Percentiles rank a stretch among this genome's conserved stretches.
Conservation (phyloP, 2,888 invertebrate genomes). For the Diloba caeruleocephala region DNA sequence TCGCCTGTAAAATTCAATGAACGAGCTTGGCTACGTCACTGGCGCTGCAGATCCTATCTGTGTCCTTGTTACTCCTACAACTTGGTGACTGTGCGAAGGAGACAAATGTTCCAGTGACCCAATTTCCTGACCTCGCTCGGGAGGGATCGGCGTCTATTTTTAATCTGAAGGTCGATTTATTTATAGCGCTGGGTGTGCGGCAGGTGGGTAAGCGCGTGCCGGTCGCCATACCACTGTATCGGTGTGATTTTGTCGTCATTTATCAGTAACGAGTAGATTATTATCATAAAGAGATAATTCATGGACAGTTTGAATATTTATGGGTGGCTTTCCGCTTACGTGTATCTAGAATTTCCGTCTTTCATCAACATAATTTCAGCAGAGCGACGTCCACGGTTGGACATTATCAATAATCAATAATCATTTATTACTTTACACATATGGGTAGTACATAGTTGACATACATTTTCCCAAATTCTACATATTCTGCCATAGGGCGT, state of each 20-base stretch:
- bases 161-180: slow-evolving; percentile 88
- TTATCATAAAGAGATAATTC: no score
- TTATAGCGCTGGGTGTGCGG: slow-evolving; percentile 76
- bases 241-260: slow-evolving; percentile 13
- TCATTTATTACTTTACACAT: no score
- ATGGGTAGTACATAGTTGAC: no score
- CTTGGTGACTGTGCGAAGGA: slow-evolving; percentile 58
- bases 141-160: slow-evolving; percentile 87
- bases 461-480: no score
- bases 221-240: slow-evolving; percentile 35
- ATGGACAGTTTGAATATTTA: no score
- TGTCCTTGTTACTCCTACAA: slow-evolving; percentile 62
- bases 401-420: no score
- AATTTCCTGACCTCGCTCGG: slow-evolving; percentile 86
- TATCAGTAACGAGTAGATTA: not conserved
- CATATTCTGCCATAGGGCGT: no score
- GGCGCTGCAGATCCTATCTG: slow-evolving; percentile 71
- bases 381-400: no score
- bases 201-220: slow-evolving; percentile 61
- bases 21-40: slow-evolving; percentile 82
- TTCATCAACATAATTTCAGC: no score
- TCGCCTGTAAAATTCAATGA: slow-evolving; percentile 86
- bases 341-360: no score
- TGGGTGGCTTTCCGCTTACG: no score
- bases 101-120: slow-evolving; percentile 77